These are phyloP conservation scores for Amphiprion clarkii DNA, from an alignment of 2,797 vertebrate species.

Conservation along the genomic window DNA sequence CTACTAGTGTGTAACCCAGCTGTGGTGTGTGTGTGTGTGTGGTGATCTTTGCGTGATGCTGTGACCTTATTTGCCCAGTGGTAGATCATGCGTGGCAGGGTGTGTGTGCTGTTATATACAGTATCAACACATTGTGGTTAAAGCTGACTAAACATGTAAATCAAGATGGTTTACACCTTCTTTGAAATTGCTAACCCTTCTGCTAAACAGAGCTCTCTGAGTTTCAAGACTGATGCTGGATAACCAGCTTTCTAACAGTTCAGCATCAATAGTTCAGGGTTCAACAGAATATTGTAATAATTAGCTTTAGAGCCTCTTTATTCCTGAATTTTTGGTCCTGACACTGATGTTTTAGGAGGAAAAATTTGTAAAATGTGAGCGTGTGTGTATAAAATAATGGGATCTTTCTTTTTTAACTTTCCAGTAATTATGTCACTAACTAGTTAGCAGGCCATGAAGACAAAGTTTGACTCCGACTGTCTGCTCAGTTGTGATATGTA, in stretches of 20 bases:
- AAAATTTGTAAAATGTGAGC: too few relatives aligned
- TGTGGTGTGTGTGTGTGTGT: neutral
- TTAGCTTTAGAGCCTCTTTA: neutral
- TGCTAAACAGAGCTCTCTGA: neutral
- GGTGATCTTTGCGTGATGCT: neutral
- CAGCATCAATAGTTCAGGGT: neutral
- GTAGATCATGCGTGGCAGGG: conserved; percentile 11
- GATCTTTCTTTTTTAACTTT: too few relatives aligned
- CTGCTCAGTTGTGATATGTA: too few relatives aligned
- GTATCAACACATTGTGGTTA: conserved; percentile 25
- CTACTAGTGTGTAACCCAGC: neutral
- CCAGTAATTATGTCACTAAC: too few relatives aligned
- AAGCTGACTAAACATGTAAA: conserved; percentile 4
- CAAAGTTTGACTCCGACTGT: too few relatives aligned
- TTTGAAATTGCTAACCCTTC: neutral
- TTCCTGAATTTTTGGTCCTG: too few relatives aligned
- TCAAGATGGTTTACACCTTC: conserved; percentile 23
- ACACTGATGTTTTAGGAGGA: too few relatives aligned
- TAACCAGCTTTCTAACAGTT: neutral
- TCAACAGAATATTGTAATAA: neutral
- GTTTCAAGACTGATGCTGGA: too few relatives aligned
- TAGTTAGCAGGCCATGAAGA: too few relatives aligned
- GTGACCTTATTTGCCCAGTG: conserved; percentile 22
- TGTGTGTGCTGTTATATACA: neutral
- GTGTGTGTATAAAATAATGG: too few relatives aligned